A percentile compares a stretch with the other conserved stretches of the same genome.
Evolutionary conservation across 1,140 invertebrate species (phyloP).

Genomic region (Drosophila pseudoananassae): DNA sequence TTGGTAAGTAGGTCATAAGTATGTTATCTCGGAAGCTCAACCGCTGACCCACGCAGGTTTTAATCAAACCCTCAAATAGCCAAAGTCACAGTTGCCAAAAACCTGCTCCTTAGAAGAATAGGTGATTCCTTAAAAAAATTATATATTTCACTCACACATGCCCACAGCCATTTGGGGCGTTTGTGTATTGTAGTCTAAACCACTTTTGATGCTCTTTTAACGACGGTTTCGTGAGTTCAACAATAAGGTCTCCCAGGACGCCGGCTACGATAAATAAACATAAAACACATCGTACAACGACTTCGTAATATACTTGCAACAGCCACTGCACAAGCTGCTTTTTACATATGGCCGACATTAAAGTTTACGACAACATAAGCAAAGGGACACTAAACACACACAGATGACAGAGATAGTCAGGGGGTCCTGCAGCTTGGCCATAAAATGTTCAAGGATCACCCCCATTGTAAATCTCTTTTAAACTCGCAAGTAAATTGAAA

Average conservation of each 20-base stretch:
- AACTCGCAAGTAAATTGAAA: slow-evolving; percentile 46
- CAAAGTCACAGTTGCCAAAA: neutral
- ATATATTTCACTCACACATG: slow-evolving; percentile 40
- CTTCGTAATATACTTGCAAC: slow-evolving; percentile 32
- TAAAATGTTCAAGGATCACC: slow-evolving; percentile 11
- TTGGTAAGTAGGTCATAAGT: slow-evolving; percentile 36
- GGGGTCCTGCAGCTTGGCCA: slow-evolving; percentile 9
- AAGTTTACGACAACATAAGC: slow-evolving; percentile 48
- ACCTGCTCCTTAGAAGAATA: slow-evolving; percentile 29
- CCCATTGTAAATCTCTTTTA: slow-evolving; percentile 6
- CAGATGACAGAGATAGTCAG: slow-evolving; percentile 18
- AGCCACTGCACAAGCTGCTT: slow-evolving; percentile 22
- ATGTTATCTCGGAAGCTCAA: slow-evolving; percentile 13
- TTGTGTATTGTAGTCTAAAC: slow-evolving; percentile 31
- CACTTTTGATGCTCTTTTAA: slow-evolving; percentile 55
- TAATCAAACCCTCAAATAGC: slow-evolving; percentile 33
- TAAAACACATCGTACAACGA: slow-evolving; percentile 53
- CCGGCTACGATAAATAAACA: slow-evolving; percentile 38
- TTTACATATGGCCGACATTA: slow-evolving; percentile 35
- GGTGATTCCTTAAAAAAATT: slow-evolving; percentile 37
- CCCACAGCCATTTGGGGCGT: slow-evolving; percentile 10
- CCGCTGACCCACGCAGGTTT: slow-evolving; percentile 40
- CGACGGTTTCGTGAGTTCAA: slow-evolving; percentile 48
- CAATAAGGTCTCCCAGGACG: neutral
- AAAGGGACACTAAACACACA: slow-evolving; percentile 43